Base-by-base conservation (phyloP, 2,888 invertebrate genomes). In the Xanthia togata region DNA sequence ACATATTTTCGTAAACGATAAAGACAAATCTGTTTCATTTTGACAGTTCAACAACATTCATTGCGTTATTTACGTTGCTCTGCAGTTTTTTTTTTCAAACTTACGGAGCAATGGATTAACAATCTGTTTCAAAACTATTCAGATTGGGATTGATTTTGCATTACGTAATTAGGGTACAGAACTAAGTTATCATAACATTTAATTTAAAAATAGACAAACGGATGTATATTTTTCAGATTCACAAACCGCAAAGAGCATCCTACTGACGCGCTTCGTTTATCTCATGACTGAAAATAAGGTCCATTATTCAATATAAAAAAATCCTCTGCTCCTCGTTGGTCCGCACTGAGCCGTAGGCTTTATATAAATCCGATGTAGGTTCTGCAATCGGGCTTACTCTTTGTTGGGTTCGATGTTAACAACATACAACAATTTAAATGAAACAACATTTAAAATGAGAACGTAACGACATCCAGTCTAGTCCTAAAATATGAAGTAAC, bases 361-460 rank as follows among this genome's bases (percentile, higher is more conserved):
- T 23, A 67, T 65, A 82, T 14, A 12, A 31, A 26, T 23, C 14
- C 6, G 2, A n/a, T 67, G 35, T 26, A 17, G 44, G 12, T 14
- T 82, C 63, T 83, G 53, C 60, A 41, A 0, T 17, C 8, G 4
- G 68, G 47, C 72, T 57, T 89, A 73, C 20, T 90, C 89, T 88
- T 81, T 90, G 88, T 8, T 17, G 65, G 67, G 76, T 75, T 59
- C 67, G 53, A 81, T 70, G 63, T 14, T 79, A 73, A 72, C 68
- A 63, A 72, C 23, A 72, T 59, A 38, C 70, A 62, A 74, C 74
- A 79, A 79, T 81, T 70, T 73, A 81, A 74, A 67, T 80, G 72
- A 80, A 87, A 82, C 76, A 73, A 77, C 85, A 88, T 85, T 89
- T 90, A 87, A 87, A 89, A 90, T 87, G 89, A 86, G 86, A 79